Evolutionary conservation across 2,113 vertebrate species (phyloP).

Genomic region (Lanius ludovicianus): DNA sequence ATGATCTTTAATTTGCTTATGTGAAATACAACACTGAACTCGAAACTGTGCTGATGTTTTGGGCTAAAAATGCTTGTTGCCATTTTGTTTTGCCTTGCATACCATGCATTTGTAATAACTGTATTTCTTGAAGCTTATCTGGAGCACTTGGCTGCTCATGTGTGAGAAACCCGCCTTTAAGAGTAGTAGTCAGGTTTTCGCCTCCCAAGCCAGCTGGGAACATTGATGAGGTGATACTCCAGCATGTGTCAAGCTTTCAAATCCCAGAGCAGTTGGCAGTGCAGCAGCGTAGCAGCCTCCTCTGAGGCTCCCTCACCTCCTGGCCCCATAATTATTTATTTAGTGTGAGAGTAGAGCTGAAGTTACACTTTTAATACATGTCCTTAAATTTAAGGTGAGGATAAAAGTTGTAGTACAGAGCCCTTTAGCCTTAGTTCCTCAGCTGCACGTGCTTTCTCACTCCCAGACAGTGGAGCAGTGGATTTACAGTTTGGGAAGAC

Average conservation of each 20-base stretch:
- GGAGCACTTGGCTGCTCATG: not conserved
- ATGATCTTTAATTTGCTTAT: not conserved
- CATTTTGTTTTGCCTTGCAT: not conserved
- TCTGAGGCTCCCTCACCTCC: conserved; percentile 39
- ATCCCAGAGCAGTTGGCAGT: conserved; percentile 29
- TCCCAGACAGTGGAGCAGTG: not conserved
- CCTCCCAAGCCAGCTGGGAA: conserved; percentile 33
- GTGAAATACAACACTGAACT: fast-evolving
- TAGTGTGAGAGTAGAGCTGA: conserved; percentile 16
- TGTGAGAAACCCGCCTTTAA: not conserved
- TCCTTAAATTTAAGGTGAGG: conserved; percentile 26
- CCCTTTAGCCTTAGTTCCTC: conserved; percentile 24
- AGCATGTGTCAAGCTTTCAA: conserved; percentile 53
- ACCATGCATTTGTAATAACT: not conserved
- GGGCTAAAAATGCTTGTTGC: not conserved
- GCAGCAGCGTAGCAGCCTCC: not conserved
- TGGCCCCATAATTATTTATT: conserved; percentile 58
- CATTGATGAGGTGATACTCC: conserved; percentile 49
- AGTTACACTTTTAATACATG: not conserved
- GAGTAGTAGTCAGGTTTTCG: not conserved
- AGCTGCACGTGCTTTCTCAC: not conserved
- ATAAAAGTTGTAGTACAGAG: conserved; percentile 20
- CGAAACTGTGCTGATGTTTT: not conserved
- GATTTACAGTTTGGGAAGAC: not conserved
- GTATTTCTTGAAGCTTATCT: not conserved